A percentile compares a stretch with the other conserved stretches of the same genome.
These are phyloP conservation scores for Chloroclysta siterata DNA, from an alignment of 2,888 invertebrate species.

Conservation along the genomic window DNA sequence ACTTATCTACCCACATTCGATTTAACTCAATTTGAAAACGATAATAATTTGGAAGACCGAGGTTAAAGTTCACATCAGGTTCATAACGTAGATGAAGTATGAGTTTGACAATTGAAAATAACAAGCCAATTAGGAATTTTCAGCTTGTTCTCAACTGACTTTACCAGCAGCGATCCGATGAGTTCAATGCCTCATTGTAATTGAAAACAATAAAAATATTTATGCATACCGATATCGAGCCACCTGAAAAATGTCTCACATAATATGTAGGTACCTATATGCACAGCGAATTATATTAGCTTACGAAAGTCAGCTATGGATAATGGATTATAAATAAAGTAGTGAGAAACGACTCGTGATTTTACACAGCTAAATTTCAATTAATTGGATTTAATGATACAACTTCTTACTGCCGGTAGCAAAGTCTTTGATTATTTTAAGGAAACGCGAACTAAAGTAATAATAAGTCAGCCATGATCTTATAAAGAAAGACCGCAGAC, in stretches of 20 bases:
- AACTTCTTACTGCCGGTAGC: conserved; percentile 53
- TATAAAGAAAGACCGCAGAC: conserved; percentile 40
- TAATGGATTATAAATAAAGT: conserved; percentile 6
- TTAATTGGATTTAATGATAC: conserved; percentile 51
- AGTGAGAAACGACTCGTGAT: conserved; percentile 41
- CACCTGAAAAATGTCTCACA: conserved; percentile 33
- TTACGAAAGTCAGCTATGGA: conserved; percentile 7
- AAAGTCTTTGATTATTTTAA: conserved; percentile 57
- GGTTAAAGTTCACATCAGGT: conserved; percentile 27
- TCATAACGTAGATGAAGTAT: conserved; percentile 24
- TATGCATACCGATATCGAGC: conserved; percentile 25
- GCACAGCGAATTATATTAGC: neutral
- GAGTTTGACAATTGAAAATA: conserved; percentile 33
- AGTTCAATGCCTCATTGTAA: conserved; percentile 20
- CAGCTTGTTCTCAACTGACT: conserved; percentile 1
- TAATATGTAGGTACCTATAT: neutral
- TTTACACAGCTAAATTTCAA: conserved; percentile 42
- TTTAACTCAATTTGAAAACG: conserved; percentile 43
- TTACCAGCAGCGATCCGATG: conserved; percentile 3
- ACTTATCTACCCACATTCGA: conserved; percentile 46
- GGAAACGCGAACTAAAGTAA: conserved; percentile 59
- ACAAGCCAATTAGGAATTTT: conserved; percentile 25
- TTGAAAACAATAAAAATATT: conserved; percentile 27
- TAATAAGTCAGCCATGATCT: conserved; percentile 49
- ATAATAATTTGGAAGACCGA: conserved; percentile 35